phyloP scores from a whole-genome alignment of 2,113 vertebrate genomes.

The Myrmecophaga tridactyla region DNA sequence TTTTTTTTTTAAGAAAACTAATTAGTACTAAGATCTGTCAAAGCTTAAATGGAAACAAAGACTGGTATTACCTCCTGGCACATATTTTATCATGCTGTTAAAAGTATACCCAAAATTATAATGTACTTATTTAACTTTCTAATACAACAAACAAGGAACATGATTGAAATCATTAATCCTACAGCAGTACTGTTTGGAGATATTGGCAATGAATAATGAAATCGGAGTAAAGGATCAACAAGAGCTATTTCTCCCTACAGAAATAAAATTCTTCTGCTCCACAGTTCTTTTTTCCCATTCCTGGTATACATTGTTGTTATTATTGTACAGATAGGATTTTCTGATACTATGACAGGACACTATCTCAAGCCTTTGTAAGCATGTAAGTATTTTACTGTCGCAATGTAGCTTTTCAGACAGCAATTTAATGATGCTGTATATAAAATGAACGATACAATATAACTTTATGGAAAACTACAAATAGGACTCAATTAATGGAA shows the following conservation, averaged over 20 bases:
- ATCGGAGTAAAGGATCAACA: not conserved
- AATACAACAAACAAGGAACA: constrained; percentile 22
- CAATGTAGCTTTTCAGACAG: constrained; percentile 23
- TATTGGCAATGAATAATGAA: not conserved
- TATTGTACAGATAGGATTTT: not conserved
- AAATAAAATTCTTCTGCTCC: not conserved
- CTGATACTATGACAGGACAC: not conserved
- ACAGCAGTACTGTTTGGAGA: not conserved
- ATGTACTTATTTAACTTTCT: not conserved
- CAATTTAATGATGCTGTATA: not conserved
- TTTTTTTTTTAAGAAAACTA: not conserved
- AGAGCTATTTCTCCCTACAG: not conserved
- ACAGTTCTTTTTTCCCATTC: not conserved
- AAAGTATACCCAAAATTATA: constrained; percentile 21
- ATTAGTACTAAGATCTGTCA: constrained; percentile 11
- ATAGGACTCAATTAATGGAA: constrained; percentile 26
- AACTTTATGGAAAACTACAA: not conserved
- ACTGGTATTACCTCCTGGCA: not conserved
- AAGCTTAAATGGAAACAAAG: constrained; percentile 2
- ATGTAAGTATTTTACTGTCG: not conserved
- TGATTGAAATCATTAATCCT: not conserved
- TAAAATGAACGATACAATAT: not conserved
- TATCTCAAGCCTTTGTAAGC: constrained; percentile 13
- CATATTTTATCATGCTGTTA: not conserved
- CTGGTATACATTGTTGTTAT: not conserved